Base-by-base conservation (phyloP, 1,140 invertebrate genomes). In the Manduca sexta region DNA sequence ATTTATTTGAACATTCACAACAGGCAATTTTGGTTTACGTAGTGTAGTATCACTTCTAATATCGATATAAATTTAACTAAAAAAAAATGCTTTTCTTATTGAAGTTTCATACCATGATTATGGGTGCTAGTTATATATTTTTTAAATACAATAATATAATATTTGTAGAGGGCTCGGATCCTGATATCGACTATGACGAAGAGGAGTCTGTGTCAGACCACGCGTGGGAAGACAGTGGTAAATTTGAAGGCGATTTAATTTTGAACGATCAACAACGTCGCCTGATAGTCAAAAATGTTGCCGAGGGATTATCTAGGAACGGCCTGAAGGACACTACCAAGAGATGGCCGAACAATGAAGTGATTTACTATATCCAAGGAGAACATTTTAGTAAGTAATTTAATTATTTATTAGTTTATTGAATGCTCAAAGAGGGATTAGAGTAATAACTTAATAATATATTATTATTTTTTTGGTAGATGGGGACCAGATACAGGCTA, bases 351-450 rank as follows among this genome's bases (percentile, higher is more conserved):
- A 84, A 88, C 40, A 92, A 90, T 30, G 85, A 90, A 38, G 87
- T 93, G 2, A 88, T 92, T 15, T 91, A 90, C 56, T 87, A 87
- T 33, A 92, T 93, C 14, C 84, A 89, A 35, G 84, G 86, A 14
- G 81, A 89, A 45, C 89, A 92, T 68, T 93, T 93, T 56, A 83
- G 92, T 92, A 84, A 88, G 88, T 76, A 49, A 29, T 5, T 34
- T 43, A 34, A n/a, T 7, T 13, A 4, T 2, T 1, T 34, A 11
- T 34, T 34, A 34, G 7, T 8, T 8, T 10, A 34, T 34, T 34
- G 1, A 13, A 35, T 35, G 8, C 0, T 12, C 2, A 12, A 31
- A 31, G 8, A 31, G 12, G 12, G 30, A n/a, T 31, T 10, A 31
- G 8, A n/a, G 2, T 35, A 35, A 13, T 35, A 13, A 4, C 8